Evolutionary conservation across 2,888 invertebrate species (phyloP), one percentile per base, ranked within the genome.

Genomic region (Chalcis sispes): DNA sequence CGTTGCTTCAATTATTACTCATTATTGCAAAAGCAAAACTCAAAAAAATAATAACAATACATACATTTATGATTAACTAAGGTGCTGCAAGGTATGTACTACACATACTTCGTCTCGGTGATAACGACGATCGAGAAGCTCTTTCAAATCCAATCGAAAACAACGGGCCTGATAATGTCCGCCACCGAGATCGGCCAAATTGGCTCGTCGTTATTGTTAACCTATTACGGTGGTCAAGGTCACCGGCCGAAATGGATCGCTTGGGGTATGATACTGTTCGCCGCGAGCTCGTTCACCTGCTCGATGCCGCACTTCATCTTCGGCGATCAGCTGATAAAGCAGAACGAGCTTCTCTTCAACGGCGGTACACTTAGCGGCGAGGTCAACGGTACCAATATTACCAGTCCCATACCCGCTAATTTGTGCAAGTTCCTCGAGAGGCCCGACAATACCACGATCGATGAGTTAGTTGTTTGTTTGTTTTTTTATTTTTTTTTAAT

Each of bases 171-270:
- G 73, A 92, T 97, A 82, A 92, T 97, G 91, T 95, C 96, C 82
- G 96, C 96, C 80, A 96, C 96, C 23, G 97, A 97, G 89, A 95
- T 97, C 86, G 97, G 97, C 0, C 97, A 97, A 89, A 97, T 97
- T 83, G 95, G 96, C 79, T 96, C 96, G 56, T 95, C 96, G 71
- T 90, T 97, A 83, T 90, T 97, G 84, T 89, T 97, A 82, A 96
- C 96, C 40, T 97, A 97, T 87, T 94, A 95, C 87, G 97, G 96
- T 13, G 97, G 97, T 7, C 94, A 96, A 81, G 97, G 97, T 8
- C 97, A 97, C 89, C 91, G 97, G 82, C 97, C 97, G 65, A 93
- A 96, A 80, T 97, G 97, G 97, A 97, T 97, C 83, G 96, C 95
- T 66, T 95, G 95, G 90, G 96, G 97, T 40, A 96, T 96, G 95